A percentile compares a stretch with the other conserved stretches of the same genome.
Conservation (phyloP, 2,888 invertebrate genomes). For the Plutella xylostella region DNA sequence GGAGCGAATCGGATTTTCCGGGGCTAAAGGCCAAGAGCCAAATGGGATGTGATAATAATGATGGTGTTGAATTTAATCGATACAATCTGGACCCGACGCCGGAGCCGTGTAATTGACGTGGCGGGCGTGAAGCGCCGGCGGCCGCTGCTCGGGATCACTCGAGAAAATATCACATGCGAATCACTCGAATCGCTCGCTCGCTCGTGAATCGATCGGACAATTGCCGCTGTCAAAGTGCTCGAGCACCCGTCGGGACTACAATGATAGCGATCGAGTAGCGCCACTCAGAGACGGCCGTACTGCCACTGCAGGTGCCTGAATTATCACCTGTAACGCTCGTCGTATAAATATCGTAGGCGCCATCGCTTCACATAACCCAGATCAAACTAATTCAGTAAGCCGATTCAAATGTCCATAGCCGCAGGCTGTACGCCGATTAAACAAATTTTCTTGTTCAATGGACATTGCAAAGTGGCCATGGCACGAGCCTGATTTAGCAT, state of each 20-base stretch:
- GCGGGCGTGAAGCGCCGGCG: background rate
- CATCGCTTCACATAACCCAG: too few species aligned
- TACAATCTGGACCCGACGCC: constrained; percentile 1
- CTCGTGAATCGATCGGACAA: background rate
- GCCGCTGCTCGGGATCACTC: background rate
- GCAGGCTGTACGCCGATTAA: background rate
- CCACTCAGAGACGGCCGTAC: background rate
- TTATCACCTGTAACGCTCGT: background rate
- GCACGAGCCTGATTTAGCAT: constrained; percentile 9
- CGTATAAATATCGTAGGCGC: too few species aligned
- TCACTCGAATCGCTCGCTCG: background rate
- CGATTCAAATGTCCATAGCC: too few species aligned
- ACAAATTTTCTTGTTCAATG: constrained; percentile 2
- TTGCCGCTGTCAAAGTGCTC: background rate
- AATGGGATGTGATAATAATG: constrained; percentile 8
- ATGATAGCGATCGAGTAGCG: too few species aligned
- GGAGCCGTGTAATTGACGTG: constrained; percentile 4
- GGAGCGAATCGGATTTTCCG: background rate
- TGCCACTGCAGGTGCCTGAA: background rate
- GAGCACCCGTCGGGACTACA: too few species aligned
- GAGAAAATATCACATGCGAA: background rate
- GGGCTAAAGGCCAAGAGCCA: background rate
- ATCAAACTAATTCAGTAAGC: too few species aligned
- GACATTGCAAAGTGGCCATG: constrained; percentile 2
- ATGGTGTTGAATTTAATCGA: constrained; percentile 7